Evolutionary conservation across 2,113 vertebrate genomes (phyloP).

Genomic region (Nibea coibor): DNA sequence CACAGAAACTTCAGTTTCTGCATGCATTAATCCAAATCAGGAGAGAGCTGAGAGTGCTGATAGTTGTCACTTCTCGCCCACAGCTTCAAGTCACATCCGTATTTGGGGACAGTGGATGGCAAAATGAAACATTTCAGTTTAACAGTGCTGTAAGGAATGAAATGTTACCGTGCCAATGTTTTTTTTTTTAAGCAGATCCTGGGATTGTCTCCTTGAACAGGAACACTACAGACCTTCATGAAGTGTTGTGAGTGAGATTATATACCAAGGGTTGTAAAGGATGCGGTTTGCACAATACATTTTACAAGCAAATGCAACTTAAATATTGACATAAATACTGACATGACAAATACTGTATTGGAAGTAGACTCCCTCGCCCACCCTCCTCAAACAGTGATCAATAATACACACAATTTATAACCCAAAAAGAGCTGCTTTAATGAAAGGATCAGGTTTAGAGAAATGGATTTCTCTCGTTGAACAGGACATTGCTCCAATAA

Average conservation of each 20-base stretch:
- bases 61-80: neutral
- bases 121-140: neutral
- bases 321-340: neutral
- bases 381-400: neutral
- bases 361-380: neutral
- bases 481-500: neutral
- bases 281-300: conserved; percentile 14
- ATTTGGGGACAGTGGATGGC: conserved; percentile 2
- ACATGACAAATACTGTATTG: neutral
- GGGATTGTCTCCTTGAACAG: neutral
- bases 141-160: neutral
- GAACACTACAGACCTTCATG: neutral
- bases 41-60: conserved; percentile 2
- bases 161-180: neutral
- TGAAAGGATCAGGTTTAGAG: neutral
- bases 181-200: neutral
- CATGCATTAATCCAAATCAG: conserved; percentile 31
- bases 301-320: neutral
- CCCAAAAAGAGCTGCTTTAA: neutral
- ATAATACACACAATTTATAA: neutral
- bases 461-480: neutral
- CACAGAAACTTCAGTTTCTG: conserved; percentile 4
- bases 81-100: neutral
- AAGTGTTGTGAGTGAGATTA: neutral
- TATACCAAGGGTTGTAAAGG: no score